A percentile compares a stretch with the other conserved stretches of the same genome.
phyloP scores from a whole-genome alignment of 2,113 vertebrate genomes.

The Pluvianellus socialis region DNA sequence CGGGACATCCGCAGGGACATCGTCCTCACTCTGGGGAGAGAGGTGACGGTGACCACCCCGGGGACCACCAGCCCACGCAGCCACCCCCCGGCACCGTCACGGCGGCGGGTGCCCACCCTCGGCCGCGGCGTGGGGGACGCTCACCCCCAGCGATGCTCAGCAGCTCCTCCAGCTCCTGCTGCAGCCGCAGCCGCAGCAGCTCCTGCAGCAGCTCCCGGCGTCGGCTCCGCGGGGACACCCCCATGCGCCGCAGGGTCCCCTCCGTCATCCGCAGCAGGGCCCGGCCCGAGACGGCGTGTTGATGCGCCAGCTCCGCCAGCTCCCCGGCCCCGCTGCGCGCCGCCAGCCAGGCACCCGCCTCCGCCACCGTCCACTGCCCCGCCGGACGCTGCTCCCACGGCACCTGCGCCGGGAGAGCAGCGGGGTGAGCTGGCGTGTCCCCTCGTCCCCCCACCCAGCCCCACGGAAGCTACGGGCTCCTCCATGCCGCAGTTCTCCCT shows the following conservation, averaged over 20 bases:
- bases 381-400: too few relatives aligned
- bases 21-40: not conserved
- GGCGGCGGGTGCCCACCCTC: not conserved
- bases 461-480: fast-evolving
- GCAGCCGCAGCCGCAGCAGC: slow-evolving; percentile 10
- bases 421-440: too few relatives aligned
- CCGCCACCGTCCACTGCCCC: not conserved
- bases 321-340: not conserved
- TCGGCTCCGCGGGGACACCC: not conserved
- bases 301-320: not conserved
- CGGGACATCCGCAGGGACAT: not conserved
- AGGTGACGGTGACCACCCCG: not conserved
- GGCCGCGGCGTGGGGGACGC: fast-evolving
- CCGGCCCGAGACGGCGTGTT: not conserved
- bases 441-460: not conserved
- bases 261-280: not conserved
- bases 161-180: not conserved
- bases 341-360: not conserved
- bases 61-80: fast-evolving
- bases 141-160: not conserved
- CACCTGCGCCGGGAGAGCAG: too few relatives aligned
- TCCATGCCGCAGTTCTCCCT: fast-evolving
- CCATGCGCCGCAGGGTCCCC: slow-evolving; percentile 3
- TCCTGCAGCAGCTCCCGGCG: slow-evolving; percentile 31
- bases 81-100: fast-evolving